Evolutionary conservation across 1,140 invertebrate genomes (phyloP).

Genomic region (Thaumatotibia leucotreta): DNA sequence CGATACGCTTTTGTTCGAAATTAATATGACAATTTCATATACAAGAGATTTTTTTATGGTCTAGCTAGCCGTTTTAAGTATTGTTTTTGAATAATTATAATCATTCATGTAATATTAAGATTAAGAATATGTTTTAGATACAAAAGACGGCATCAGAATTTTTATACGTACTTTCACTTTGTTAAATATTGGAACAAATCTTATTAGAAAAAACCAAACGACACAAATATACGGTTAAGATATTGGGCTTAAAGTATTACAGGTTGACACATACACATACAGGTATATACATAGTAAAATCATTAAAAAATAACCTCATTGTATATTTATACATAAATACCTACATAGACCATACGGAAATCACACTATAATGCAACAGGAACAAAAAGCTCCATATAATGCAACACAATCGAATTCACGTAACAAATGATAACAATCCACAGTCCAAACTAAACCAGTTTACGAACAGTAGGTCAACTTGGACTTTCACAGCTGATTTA

Average conservation of each 20-base stretch:
- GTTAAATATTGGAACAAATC: no score
- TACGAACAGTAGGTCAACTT: conserved; percentile 20
- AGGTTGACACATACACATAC: no score
- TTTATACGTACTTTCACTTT: no score
- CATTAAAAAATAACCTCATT: neutral
- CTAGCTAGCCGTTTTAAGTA: no score
- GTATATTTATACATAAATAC: neutral
- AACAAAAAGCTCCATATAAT: neutral
- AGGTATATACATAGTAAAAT: no score
- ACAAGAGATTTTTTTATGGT: neutral
- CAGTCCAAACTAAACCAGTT: neutral
- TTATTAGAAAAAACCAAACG: no score
- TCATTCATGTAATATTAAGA: no score
- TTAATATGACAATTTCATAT: neutral
- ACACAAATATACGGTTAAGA: no score
- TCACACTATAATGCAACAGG: conserved; percentile 15
- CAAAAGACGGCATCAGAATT: no score
- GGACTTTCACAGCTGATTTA: conserved; percentile 37
- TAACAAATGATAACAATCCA: neutral
- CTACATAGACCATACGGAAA: neutral
- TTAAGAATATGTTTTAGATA: no score
- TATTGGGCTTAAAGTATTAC: no score
- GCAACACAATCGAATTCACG: neutral
- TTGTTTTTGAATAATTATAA: no score
- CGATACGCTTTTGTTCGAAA: neutral